These are phyloP conservation scores for Hyles euphorbiae DNA, from an alignment of 1,140 invertebrate genomes.

Conservation along the genomic window DNA sequence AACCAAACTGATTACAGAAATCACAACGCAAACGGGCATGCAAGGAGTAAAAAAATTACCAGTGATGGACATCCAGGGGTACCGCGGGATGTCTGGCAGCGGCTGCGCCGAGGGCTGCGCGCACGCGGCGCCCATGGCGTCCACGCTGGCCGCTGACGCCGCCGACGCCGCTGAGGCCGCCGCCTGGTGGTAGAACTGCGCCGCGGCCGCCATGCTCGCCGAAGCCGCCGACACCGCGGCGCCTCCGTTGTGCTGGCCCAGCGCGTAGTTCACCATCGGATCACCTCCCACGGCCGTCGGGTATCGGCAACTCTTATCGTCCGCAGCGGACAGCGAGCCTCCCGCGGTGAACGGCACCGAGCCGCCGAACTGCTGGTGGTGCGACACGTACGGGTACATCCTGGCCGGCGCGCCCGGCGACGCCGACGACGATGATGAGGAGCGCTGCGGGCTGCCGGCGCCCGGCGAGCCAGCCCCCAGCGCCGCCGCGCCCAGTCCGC, in stretches of 20 bases:
- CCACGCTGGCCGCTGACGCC: conserved; percentile 74
- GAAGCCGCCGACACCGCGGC: conserved; percentile 82
- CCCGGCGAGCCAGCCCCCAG: conserved; percentile 66
- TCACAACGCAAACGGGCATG: conserved; percentile 34
- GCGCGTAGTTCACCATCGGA: conserved; percentile 87
- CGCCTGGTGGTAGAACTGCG: conserved; percentile 92
- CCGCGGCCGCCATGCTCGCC: conserved; percentile 86
- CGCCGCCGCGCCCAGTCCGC: conserved; percentile 73
- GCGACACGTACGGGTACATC: conserved; percentile 83
- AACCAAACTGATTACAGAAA: conserved; percentile 18
- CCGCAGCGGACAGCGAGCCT: conserved; percentile 76
- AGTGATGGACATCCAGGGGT: conserved; percentile 98
- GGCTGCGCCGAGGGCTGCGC: conserved; percentile 80
- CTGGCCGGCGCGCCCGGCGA: conserved; percentile 76
- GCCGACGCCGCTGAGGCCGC: conserved; percentile 78
- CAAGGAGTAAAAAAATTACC: conserved; percentile 81
- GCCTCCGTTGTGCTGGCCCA: conserved; percentile 86
- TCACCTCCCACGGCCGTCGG: conserved; percentile 81
- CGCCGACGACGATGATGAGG: conserved; percentile 62
- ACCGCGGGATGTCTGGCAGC: conserved; percentile 91
- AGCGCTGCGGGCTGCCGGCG: conserved; percentile 76
- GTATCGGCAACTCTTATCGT: conserved; percentile 88
- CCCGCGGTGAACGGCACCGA: conserved; percentile 72
- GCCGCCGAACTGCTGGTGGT: conserved; percentile 76
- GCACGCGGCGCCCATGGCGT: conserved; percentile 74